Evolutionary conservation across 1,140 invertebrate species (phyloP), one percentile per base, ranked within the genome.

Genomic region (Lepidotrigona ventralis): DNA sequence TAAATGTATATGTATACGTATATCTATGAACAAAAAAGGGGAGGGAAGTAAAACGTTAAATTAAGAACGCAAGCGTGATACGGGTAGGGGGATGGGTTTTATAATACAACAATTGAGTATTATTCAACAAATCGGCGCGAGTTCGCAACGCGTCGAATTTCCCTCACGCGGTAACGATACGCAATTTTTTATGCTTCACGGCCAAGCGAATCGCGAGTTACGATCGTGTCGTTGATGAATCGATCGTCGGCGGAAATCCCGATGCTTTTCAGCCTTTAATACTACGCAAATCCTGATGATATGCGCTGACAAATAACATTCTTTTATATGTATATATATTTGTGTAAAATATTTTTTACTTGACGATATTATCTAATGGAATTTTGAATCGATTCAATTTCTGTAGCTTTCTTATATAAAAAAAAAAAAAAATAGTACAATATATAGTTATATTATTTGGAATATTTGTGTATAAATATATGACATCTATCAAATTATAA

Each of bases 91-190:
- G 60, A 72, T 58, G 39, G 39, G 63, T 66, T 26, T 70, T 72
- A 77, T 82, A 54, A 83, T 83, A 51, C 74, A 83, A 74, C 68
- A 58, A 51, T 80, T 84, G 80, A 85, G 84, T 85, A 82, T 85
- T 82, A 82, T 82, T 77, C 68, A 79, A 72, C 75, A 71, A 76
- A 82, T 77, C 51, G 74, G 26, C 63, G 64, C 26, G 53, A 77
- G 9, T 46, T 46, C 12, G 23, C 60, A 64, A 68, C 29, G 60
- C 56, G 46, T 78, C 51, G 76, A 68, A 66, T 78, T 46, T 46
- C 8, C 9, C 39, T 46, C 76, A 29, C 46, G 63, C 46, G 76
- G 63, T 66, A 53, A 78, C 76, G 63, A 68, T 66, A 53, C 54
- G 39, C 39, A 46, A 66, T 68, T 78, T 53, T 68, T 78, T 53